A percentile compares a stretch with the other conserved stretches of the same genome.
Evolutionary conservation across 2,797 vertebrate species (phyloP).

Genomic region (Prionace glauca): DNA sequence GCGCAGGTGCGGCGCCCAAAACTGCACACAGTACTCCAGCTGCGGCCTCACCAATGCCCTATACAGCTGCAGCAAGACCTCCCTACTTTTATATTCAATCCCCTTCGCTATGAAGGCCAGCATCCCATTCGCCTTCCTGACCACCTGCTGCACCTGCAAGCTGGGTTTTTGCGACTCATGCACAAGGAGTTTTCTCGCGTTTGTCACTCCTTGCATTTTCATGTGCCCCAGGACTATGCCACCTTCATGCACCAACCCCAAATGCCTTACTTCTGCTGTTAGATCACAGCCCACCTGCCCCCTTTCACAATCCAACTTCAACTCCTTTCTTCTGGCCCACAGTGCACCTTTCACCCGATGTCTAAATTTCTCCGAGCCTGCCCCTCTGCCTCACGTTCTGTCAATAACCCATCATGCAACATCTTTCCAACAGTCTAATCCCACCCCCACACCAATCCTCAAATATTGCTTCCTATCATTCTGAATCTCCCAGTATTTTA

Average conservation of each 20-base stretch:
- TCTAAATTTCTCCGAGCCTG: not conserved
- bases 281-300: not conserved
- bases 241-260: not conserved
- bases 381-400: not conserved
- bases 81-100: too few relatives aligned
- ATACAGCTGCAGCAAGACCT: too few relatives aligned
- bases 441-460: not conserved
- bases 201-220: not conserved
- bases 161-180: too few relatives aligned
- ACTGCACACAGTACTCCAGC: too few relatives aligned
- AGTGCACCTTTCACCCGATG: not conserved
- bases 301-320: not conserved
- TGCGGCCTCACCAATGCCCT: too few relatives aligned
- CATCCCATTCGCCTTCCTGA: too few relatives aligned
- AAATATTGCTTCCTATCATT: not conserved
- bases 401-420: not conserved
- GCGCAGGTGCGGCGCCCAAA: too few relatives aligned
- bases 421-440: not conserved
- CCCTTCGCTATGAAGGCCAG: too few relatives aligned
- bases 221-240: not conserved
- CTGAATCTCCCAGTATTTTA: too few relatives aligned
- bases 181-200: too few relatives aligned
- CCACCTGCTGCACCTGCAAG: too few relatives aligned
- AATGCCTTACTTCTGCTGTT: not conserved
- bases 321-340: not conserved